Percentiles rank a stretch among this genome's conserved stretches.
These are phyloP conservation scores for Spodoptera exigua DNA, from an alignment of 2,888 invertebrate genomes.

Conservation along the genomic window DNA sequence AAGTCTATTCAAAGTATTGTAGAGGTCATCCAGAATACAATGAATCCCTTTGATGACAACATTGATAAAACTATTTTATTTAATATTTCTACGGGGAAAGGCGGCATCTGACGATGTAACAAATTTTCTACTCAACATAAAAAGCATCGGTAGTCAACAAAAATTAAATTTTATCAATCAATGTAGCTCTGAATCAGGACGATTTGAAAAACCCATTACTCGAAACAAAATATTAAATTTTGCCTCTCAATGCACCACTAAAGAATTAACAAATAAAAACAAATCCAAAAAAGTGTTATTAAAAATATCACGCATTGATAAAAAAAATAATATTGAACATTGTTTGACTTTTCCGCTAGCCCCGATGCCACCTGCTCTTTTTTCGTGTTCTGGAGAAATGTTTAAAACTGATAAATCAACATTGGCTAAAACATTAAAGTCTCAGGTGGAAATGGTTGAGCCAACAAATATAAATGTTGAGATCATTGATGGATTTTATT, in stretches of 20 bases:
- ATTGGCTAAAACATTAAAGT: constrained; percentile 1
- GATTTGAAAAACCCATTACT: constrained; percentile 1
- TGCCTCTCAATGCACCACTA: background rate
- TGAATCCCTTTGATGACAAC: constrained; percentile 48
- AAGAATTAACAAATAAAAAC: background rate
- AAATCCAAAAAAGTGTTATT: constrained; percentile 1
- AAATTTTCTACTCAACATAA: background rate
- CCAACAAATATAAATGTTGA: constrained; percentile 3
- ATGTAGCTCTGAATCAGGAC: background rate
- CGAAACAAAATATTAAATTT: constrained; percentile 8
- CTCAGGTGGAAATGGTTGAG: background rate
- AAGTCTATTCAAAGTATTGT: background rate
- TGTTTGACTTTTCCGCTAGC: constrained; percentile 8
- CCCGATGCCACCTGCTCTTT: constrained; percentile 9
- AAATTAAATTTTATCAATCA: constrained; percentile 5
- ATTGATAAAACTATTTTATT: constrained; percentile 55
- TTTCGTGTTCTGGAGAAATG: constrained; percentile 7
- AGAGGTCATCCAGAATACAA: constrained; percentile 43
- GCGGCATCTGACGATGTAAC: constrained; percentile 8
- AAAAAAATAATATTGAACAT: constrained; percentile 2
- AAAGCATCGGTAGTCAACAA: constrained; percentile 3
- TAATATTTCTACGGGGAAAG: constrained; percentile 61
- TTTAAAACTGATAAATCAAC: constrained; percentile 6
- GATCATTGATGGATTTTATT: constrained; percentile 12
- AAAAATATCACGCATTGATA: constrained; percentile 5